Evolutionary conservation across 2,797 vertebrate genomes (phyloP), one percentile per base, ranked within the genome.

Genomic region (Clarias laeviceps): DNA sequence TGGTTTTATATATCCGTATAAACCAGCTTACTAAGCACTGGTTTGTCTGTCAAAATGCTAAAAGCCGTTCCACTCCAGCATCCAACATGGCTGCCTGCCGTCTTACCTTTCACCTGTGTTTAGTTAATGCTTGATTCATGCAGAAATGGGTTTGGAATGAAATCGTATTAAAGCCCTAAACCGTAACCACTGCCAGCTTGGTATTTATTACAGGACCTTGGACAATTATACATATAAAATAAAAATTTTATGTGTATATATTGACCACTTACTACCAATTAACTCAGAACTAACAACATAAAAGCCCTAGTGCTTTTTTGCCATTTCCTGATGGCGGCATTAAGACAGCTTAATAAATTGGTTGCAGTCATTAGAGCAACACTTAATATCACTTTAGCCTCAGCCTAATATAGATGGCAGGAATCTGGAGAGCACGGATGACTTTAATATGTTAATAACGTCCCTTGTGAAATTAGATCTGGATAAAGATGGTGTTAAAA

Each of bases 31-130:
- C 32, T 69, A 82, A 82, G 64, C 17, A 4, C 27, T 17, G 14
- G 62, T 76, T 82, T 59, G 29, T 78, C 74, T n/a, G 2, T 57
- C 32, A 15, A 59, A 82, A 56, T 22, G 17, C n/a, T 64, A 32
- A 79, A 83, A 29, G 24, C 59, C 20, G 1, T 5, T 50, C 11
- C 3, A 50, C 45, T 50, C 45, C 45, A 45, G 6, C 64, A 64
- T 77, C 56, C 70, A 80, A 82, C n/a, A 80, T 61, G 57, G 87
- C 68, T 57, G 70, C 22, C 27, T 68, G 83, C 79, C 82, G 81
- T 59, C 34, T 5, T 72, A 68, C 82, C 69, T 72, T 79, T 56
- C 54, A 61, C 74, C 34, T 80, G 45, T 37, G 70, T 82, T 68
- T 80, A 77, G 88, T 88, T 84, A 62, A 76, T 78, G 54, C 34